These are phyloP conservation scores for Diaperis boleti DNA, from an alignment of 2,888 invertebrate genomes.

Conservation along the genomic window DNA sequence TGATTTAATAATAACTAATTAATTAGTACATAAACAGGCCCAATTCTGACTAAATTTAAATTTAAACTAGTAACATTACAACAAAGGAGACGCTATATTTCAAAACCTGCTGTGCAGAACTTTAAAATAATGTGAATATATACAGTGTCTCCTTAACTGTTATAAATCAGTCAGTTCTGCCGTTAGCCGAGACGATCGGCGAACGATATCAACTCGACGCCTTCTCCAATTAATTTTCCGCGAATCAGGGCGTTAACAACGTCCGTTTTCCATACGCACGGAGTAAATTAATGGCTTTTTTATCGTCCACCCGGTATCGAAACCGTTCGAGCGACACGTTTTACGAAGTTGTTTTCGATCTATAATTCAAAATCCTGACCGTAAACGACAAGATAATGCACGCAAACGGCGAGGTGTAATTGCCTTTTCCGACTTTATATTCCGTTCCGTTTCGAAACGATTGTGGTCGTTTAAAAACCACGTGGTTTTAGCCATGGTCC, in stretches of 20 bases:
- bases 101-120: no score
- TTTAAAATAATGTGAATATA: no score
- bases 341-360: constrained; percentile 18
- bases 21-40: no score
- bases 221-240: no score
- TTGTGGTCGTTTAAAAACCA: constrained; percentile 23
- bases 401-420: constrained; percentile 18
- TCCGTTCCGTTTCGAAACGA: constrained; percentile 4
- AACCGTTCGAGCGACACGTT: constrained; percentile 15
- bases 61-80: no score
- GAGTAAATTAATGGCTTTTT: constrained; percentile 16
- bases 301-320: constrained; percentile 3
- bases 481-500: constrained; percentile 23
- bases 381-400: constrained; percentile 31
- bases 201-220: no score
- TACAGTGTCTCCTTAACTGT: no score
- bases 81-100: no score
- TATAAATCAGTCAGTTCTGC: no score
- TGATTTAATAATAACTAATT: no score
- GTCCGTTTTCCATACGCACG: constrained; percentile 4
- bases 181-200: no score
- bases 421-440: constrained; percentile 11
- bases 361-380: constrained; percentile 21
- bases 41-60: no score
- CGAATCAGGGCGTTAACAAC: constrained; percentile 2